Conservation (phyloP, 2,888 invertebrate genomes). For the Tigriopus californicus region DNA sequence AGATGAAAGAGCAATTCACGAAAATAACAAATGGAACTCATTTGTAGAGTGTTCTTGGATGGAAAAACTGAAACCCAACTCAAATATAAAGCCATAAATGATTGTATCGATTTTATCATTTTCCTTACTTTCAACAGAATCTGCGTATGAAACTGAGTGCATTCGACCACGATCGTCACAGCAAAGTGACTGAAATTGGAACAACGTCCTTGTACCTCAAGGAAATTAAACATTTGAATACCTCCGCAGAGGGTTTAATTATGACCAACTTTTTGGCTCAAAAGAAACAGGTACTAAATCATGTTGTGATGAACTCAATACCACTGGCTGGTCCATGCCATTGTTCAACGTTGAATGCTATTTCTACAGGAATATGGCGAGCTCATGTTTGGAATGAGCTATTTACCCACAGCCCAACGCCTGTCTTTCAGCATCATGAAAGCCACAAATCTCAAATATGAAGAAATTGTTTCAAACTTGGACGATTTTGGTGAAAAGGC, state of each 20-base stretch:
- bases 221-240: slow-evolving; percentile 2
- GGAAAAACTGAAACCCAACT: too few relatives aligned
- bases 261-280: background rate
- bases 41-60: too few relatives aligned
- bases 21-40: too few relatives aligned
- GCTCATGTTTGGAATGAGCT: slow-evolving; percentile 60
- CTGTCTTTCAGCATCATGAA: slow-evolving; percentile 63
- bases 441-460: slow-evolving; percentile 47
- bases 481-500: slow-evolving; percentile 28
- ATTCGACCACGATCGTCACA: background rate
- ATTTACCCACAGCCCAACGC: slow-evolving; percentile 68
- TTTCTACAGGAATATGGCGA: slow-evolving; percentile 30
- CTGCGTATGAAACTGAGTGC: background rate
- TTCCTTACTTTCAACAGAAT: background rate
- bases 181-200: background rate
- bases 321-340: background rate
- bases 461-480: slow-evolving; percentile 23
- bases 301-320: background rate
- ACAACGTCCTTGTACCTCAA: background rate
- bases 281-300: background rate
- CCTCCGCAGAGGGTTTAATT: background rate
- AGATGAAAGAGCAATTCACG: too few relatives aligned
- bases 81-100: too few relatives aligned
- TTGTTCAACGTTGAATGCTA: background rate
- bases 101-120: background rate